phyloP scores from a whole-genome alignment of 2,888 invertebrate genomes.

The Calliphora vomitoria region DNA sequence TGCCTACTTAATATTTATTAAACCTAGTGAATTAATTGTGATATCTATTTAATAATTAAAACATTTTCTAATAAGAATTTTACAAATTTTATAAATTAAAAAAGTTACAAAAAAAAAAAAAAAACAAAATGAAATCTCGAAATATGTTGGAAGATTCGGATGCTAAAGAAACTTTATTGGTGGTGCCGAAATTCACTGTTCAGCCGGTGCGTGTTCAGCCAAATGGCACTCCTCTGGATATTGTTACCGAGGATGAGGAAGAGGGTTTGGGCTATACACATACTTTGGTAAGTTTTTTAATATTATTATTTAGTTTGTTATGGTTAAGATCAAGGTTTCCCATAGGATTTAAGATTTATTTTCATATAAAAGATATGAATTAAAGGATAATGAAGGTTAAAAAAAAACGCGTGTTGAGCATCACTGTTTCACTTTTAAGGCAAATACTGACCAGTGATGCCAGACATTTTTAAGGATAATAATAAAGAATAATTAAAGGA shows the following conservation, averaged over 20 bases:
- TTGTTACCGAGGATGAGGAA: slow-evolving; percentile 76
- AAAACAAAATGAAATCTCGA: slow-evolving; percentile 58
- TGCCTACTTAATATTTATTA: slow-evolving; percentile 27
- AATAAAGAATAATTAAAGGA: too few species aligned
- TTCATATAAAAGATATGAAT: not conserved
- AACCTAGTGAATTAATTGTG: slow-evolving; percentile 23
- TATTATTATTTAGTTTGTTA: not conserved
- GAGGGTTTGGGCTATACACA: slow-evolving; percentile 82
- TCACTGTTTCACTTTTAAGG: too few species aligned
- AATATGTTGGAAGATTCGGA: slow-evolving; percentile 62
- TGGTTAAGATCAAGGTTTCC: not conserved
- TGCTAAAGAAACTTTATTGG: slow-evolving; percentile 78
- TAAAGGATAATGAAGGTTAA: too few species aligned
- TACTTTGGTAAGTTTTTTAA: slow-evolving; percentile 80
- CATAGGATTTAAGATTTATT: not conserved
- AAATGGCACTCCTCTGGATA: slow-evolving; percentile 48
- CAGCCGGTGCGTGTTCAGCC: slow-evolving; percentile 78
- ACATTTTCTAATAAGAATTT: not conserved
- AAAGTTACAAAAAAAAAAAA: slow-evolving; percentile 29
- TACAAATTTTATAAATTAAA: slow-evolving; percentile 8
- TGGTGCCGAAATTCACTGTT: slow-evolving; percentile 77
- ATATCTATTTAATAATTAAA: slow-evolving; percentile 39
- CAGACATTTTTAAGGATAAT: too few species aligned
- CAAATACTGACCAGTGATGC: too few species aligned
- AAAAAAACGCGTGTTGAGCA: too few species aligned